Conservation (phyloP, 1,140 invertebrate genomes). For the Zaprionus ghesquierei region DNA sequence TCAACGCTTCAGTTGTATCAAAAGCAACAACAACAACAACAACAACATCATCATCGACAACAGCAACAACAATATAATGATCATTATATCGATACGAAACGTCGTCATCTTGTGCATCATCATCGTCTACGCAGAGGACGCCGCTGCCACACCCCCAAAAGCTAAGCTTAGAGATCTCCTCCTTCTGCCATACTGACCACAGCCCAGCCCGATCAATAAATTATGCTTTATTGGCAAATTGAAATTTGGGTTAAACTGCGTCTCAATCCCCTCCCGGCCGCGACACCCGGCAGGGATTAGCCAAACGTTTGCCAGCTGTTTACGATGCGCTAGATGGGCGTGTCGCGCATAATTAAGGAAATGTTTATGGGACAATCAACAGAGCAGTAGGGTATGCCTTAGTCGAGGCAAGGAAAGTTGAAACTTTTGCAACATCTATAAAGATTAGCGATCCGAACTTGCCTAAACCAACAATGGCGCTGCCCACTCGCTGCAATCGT, state of each 20-base stretch:
- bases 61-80: background rate
- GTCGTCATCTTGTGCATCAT: background rate
- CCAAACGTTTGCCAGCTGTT: background rate
- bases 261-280: background rate
- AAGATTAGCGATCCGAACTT: too few species aligned
- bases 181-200: background rate
- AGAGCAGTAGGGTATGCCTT: background rate
- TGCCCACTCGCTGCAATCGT: slow-evolving; percentile 1
- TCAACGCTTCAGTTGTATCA: slow-evolving; percentile 54
- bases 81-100: too few species aligned
- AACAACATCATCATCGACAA: slow-evolving; percentile 5
- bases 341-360: background rate
- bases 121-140: slow-evolving; percentile 48
- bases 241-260: slow-evolving; percentile 36
- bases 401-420: background rate
- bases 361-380: background rate
- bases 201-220: slow-evolving; percentile 51
- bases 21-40: slow-evolving; percentile 1
- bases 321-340: slow-evolving; percentile 7
- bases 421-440: background rate
- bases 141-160: slow-evolving; percentile 48
- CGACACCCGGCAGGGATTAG: slow-evolving; percentile 23
- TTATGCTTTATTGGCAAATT: slow-evolving; percentile 66
- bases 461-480: slow-evolving; percentile 9
- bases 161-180: background rate